Conservation (phyloP, 2,113 vertebrate genomes). For the Notechis scutatus region DNA sequence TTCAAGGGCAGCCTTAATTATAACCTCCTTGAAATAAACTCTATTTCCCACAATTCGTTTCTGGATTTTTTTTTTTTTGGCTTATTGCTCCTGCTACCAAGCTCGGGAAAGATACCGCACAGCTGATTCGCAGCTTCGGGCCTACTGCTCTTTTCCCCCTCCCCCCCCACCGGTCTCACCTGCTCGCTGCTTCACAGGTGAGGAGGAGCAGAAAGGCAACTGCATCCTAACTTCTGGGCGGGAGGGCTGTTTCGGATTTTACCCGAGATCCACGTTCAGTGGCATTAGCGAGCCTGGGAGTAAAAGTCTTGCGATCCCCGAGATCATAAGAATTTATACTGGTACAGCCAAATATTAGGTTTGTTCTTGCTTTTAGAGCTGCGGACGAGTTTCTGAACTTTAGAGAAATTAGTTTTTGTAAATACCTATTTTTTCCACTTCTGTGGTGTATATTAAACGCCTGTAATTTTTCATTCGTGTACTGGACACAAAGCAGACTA, state of each 20-base stretch:
- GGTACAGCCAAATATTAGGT: not conserved
- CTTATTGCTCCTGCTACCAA: not conserved
- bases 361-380: not conserved
- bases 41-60: not conserved
- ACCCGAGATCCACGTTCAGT: not conserved
- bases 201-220: not conserved
- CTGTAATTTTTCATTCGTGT: not conserved
- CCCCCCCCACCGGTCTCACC: not conserved
- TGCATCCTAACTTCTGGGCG: not conserved
- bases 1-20: not conserved
- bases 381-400: not conserved
- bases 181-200: not conserved
- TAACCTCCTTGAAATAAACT: not conserved
- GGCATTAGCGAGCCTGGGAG: not conserved
- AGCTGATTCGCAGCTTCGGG: not conserved
- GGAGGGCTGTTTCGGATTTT: not conserved
- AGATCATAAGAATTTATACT: not conserved
- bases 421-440: not conserved
- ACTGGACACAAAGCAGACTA: not conserved
- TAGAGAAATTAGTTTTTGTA: not conserved
- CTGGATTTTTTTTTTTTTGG: not conserved
- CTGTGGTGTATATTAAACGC: not conserved
- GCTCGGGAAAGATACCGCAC: not conserved
- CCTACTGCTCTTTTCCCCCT: not conserved
- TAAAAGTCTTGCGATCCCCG: not conserved